Evolutionary conservation across 2,113 vertebrate species (phyloP).

Genomic region (Ailuropoda melanoleuca): DNA sequence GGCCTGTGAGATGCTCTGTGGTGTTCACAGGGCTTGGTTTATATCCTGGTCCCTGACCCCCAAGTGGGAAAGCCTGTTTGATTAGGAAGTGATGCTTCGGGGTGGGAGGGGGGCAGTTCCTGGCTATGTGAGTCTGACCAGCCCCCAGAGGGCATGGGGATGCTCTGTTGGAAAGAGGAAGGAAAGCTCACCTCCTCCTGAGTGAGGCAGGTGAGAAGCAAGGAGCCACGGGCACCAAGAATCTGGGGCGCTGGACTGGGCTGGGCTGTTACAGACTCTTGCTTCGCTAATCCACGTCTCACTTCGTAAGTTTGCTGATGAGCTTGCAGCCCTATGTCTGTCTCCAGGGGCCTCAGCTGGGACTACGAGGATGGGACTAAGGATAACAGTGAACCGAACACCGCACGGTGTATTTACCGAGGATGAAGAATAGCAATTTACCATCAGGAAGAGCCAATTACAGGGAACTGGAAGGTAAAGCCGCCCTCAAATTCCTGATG

Average conservation of each 20-base stretch:
- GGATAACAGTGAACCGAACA: background rate
- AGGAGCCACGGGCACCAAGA: too few species aligned
- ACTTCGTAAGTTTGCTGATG: background rate
- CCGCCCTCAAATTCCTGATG: background rate
- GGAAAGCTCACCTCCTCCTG: background rate
- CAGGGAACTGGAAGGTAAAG: background rate
- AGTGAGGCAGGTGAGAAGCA: background rate
- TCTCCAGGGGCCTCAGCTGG: background rate
- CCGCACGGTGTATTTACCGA: background rate
- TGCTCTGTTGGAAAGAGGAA: background rate
- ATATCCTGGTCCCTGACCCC: background rate
- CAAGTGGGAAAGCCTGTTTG: fast-evolving
- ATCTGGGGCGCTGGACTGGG: background rate
- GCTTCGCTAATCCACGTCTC: background rate
- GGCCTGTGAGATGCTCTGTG: fast-evolving
- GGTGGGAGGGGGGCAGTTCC: background rate
- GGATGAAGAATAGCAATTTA: background rate
- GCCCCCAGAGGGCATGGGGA: background rate
- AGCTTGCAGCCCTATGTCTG: background rate
- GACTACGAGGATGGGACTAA: background rate
- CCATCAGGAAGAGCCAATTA: background rate
- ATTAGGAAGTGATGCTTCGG: background rate
- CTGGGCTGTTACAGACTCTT: fast-evolving
- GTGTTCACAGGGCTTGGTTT: background rate
- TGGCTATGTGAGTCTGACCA: background rate